Conservation (phyloP, 2,113 vertebrate genomes). For the Ahaetulla prasina region DNA sequence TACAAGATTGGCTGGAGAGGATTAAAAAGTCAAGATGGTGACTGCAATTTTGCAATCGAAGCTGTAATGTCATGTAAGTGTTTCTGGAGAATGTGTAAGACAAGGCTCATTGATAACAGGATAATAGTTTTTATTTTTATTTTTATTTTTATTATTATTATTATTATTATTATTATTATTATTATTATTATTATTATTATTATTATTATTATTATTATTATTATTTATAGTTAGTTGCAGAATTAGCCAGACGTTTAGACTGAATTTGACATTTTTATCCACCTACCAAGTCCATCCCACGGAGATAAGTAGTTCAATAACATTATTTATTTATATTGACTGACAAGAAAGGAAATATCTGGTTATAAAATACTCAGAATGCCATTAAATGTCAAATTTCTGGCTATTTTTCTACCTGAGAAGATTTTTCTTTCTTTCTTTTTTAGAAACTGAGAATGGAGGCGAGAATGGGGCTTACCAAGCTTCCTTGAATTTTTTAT, state of each 20-base stretch:
- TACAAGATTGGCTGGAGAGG: background rate
- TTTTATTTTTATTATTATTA: no score
- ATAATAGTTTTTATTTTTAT: no score
- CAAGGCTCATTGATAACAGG: background rate
- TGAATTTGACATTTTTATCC: background rate
- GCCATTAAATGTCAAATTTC: background rate
- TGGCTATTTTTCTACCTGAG: background rate
- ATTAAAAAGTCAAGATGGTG: background rate
- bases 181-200: no score
- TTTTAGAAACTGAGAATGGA: background rate
- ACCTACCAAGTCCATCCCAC: background rate
- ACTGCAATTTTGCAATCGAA: background rate
- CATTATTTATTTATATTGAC: background rate
- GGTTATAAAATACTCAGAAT: background rate
- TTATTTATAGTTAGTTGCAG: background rate
- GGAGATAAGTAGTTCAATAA: background rate
- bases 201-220: no score
- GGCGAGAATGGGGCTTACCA: constrained; percentile 72
- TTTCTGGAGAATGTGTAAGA: background rate
- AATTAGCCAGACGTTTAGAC: background rate
- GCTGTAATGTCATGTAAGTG: background rate
- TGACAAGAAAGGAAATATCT: background rate
- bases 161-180: no score
- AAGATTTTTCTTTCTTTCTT: background rate
- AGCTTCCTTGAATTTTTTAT: constrained; percentile 90